Evolutionary conservation across 2,888 invertebrate genomes (phyloP).

Genomic region (Galerucella calmariensis): DNA sequence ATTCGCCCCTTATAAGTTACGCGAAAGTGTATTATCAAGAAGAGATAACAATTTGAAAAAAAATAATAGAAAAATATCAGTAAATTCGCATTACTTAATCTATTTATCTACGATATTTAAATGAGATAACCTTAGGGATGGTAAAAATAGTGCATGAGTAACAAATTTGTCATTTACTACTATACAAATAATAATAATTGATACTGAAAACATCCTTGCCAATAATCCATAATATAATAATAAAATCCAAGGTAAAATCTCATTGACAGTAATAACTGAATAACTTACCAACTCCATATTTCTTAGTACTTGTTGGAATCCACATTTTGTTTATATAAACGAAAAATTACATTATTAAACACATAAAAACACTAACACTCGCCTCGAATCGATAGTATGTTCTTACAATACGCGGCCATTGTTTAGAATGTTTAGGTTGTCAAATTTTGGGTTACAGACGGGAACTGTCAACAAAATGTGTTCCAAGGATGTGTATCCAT

Average conservation of each 20-base stretch:
- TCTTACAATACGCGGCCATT: constrained; percentile 60
- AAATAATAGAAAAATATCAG: neutral
- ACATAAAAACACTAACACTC: constrained; percentile 51
- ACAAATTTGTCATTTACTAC: constrained; percentile 20
- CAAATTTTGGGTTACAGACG: constrained; percentile 42
- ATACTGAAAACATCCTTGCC: constrained; percentile 36
- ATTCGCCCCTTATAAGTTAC: neutral
- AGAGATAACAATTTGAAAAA: neutral
- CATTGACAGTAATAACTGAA: constrained; percentile 36
- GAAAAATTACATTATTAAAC: constrained; percentile 50
- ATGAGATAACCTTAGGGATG: neutral
- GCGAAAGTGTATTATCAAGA: neutral
- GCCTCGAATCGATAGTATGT: constrained; percentile 60
- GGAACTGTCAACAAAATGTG: constrained; percentile 18
- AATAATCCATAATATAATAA: constrained; percentile 33
- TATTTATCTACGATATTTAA: neutral
- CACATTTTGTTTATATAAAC: constrained; percentile 69
- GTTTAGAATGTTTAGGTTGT: constrained; percentile 55
- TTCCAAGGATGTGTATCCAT: too few relatives aligned
- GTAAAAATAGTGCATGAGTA: neutral
- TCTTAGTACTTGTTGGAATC: constrained; percentile 78
- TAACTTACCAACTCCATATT: constrained; percentile 80
- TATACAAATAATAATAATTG: constrained; percentile 37
- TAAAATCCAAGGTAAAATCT: constrained; percentile 35
- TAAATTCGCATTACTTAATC: neutral